phyloP scores from a whole-genome alignment of 2,888 invertebrate genomes.

The Monochamus alternatus region DNA sequence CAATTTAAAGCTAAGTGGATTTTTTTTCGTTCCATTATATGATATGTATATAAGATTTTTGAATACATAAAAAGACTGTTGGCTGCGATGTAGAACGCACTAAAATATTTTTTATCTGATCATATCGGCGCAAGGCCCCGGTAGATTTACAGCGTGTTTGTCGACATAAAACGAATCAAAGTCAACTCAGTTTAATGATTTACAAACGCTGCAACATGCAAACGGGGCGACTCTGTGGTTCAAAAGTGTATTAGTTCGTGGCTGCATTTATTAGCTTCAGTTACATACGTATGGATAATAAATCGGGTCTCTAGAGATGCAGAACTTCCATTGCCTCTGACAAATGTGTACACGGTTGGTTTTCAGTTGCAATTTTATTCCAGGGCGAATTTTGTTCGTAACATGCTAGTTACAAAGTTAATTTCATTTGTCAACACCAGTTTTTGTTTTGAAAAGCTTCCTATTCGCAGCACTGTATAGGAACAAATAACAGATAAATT shows the following conservation, averaged over 20 bases:
- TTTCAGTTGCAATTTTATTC: background rate
- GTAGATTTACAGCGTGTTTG: background rate
- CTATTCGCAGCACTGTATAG: too few species aligned
- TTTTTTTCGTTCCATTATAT: background rate
- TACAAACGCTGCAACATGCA: background rate
- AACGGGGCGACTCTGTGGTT: background rate
- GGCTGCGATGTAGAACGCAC: too few species aligned
- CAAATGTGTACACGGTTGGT: background rate
- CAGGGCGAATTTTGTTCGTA: background rate
- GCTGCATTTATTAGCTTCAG: background rate
- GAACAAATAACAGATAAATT: too few species aligned
- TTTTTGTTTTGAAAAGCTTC: too few species aligned
- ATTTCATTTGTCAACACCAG: too few species aligned
- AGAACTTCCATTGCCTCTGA: background rate
- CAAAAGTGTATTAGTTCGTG: background rate
- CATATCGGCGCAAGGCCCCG: background rate
- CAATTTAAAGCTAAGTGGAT: background rate
- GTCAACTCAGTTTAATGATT: slow-evolving; percentile 1
- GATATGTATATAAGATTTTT: background rate
- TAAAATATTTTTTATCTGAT: too few species aligned
- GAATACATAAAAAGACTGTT: background rate
- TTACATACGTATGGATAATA: slow-evolving; percentile 1
- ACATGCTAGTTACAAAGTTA: too few species aligned
- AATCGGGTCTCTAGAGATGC: background rate
- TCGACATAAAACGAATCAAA: slow-evolving; percentile 8